Percentiles rank a stretch among this genome's conserved stretches.
phyloP scores from a whole-genome alignment of 2,797 vertebrate species.

The Eulemur coronatus region DNA sequence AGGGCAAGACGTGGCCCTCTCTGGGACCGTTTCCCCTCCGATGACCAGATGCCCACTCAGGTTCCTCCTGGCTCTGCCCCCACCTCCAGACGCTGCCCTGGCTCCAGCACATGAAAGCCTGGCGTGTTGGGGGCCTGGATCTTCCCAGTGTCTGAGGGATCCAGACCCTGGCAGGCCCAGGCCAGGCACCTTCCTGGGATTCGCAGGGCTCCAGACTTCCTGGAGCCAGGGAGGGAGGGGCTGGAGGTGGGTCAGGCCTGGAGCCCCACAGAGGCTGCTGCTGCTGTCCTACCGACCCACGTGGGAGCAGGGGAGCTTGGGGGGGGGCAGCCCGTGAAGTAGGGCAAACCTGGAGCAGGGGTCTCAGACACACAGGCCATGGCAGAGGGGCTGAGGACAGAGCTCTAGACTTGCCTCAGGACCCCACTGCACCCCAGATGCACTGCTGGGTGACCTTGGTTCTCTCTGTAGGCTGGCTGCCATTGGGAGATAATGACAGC shows the following conservation, averaged over 20 bases:
- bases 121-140: not conserved
- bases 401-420: not conserved
- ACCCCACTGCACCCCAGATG: not conserved
- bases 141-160: not conserved
- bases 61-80: not conserved
- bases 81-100: not conserved
- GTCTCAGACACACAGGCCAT: not conserved
- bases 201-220: conserved; percentile 38
- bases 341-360: not conserved
- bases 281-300: not conserved
- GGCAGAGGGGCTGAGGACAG: not conserved
- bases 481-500: not conserved
- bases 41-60: not conserved
- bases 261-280: not conserved
- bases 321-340: not conserved
- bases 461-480: not conserved
- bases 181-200: not conserved
- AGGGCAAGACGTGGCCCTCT: not conserved
- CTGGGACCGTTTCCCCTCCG: not conserved
- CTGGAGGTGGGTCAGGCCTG: not conserved
- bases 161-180: not conserved
- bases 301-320: no score
- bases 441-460: not conserved
- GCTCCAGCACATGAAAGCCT: not conserved
- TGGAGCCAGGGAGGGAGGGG: conserved; percentile 21